Evolutionary conservation across 2,113 vertebrate species (phyloP), one percentile per base, ranked within the genome.

Genomic region (Tachysurus vachellii): DNA sequence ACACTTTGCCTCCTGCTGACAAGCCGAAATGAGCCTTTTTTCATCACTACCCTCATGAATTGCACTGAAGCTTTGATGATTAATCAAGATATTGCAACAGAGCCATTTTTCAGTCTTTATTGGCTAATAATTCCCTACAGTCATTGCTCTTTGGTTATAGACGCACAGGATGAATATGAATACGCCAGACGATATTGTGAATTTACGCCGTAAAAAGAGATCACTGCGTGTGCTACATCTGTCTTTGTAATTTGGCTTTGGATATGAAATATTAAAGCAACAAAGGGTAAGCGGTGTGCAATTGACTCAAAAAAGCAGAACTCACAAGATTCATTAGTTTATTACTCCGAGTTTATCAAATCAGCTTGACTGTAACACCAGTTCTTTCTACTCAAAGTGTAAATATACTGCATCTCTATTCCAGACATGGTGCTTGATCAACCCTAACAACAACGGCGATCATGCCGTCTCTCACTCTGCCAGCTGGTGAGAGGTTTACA

Each of bases 351-450:
- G 21, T 84, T 56, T 71, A 71, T 71, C 66, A 70, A 26, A 62
- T 85, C 36, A 70, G 80, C 50, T 75, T 80, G 80, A 4, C 80
- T 83, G 61, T 80, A 73, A 68, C 62, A 26, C 19, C 62, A 26
- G 17, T 79, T 47, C 10, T 61, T 87, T 81, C 70, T 68, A 9
- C 75, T 80, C 61, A 21, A 81, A 85, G 19, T 89, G 85, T 89
- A 87, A 82, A 89, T 87, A 87, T 61, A 28, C 26, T 28, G 50
- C 26, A 86, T 86, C 28, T 62, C 76, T 86, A 66, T 84, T 87
- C 80, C 83, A 89, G 36, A 85, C 82, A 89, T 85, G 88, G 88
- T 89, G 86, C 88, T 89, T 70, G 70, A 89, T 87, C 81, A 89
- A 61, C 71, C 36, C 47, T 87, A 82, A 89, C 66, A 42, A 76